Evolutionary conservation across 2,888 invertebrate species (phyloP).

Genomic region (Steinernema scapterisci): DNA sequence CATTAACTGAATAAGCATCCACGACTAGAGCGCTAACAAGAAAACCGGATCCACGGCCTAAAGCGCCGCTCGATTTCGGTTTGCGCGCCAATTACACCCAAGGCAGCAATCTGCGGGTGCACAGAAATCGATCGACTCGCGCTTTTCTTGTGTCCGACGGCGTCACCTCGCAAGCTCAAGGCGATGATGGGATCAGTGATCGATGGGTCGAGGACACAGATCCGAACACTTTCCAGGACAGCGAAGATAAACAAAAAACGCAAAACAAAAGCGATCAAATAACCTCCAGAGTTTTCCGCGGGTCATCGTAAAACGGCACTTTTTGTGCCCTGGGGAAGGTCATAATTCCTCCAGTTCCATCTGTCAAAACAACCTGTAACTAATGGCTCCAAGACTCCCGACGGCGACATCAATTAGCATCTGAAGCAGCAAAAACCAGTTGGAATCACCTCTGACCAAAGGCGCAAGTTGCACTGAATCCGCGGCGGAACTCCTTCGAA

Average conservation of each 20-base stretch:
- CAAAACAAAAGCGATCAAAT: background rate
- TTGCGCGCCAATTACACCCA: slow-evolving; percentile 13
- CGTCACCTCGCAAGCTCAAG: background rate
- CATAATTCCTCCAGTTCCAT: background rate
- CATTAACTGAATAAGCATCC: too few relatives aligned
- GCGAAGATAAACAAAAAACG: too few relatives aligned
- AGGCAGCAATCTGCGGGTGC: background rate
- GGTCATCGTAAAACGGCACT: background rate
- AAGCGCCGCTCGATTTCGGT: background rate
- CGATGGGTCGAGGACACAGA: slow-evolving; percentile 5
- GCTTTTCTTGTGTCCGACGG: slow-evolving; percentile 6
- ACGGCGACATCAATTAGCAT: too few relatives aligned
- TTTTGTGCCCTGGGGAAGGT: background rate
- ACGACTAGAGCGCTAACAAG: too few relatives aligned
- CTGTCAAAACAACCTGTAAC: background rate
- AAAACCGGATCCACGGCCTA: too few relatives aligned
- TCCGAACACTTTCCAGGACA: too few relatives aligned
- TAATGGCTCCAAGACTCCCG: background rate
- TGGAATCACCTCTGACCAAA: too few relatives aligned
- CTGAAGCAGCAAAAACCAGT: background rate
- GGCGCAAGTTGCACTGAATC: too few relatives aligned
- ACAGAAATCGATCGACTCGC: background rate
- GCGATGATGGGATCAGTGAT: slow-evolving; percentile 9
- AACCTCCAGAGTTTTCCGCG: background rate
- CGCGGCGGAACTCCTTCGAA: background rate